A percentile compares a stretch with the other conserved stretches of the same genome.
Conservation (phyloP, 2,888 invertebrate genomes). For the Micoletzkya japonica region DNA sequence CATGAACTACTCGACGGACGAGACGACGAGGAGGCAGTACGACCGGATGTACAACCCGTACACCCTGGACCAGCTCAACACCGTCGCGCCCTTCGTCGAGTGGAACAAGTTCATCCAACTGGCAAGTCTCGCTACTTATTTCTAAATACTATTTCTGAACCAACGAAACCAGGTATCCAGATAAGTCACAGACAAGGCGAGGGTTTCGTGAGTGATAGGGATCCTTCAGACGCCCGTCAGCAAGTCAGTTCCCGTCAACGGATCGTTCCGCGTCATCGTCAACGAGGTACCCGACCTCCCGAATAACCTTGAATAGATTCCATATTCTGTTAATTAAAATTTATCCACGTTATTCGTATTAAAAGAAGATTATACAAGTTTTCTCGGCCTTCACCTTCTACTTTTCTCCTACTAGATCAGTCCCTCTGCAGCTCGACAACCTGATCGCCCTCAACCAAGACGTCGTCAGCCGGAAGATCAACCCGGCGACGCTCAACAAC, state of each 20-base stretch:
- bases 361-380: too few relatives aligned
- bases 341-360: too few relatives aligned
- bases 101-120: conserved; percentile 20
- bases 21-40: conserved; percentile 49
- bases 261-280: not conserved
- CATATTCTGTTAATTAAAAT: too few relatives aligned
- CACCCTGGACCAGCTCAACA: conserved; percentile 31
- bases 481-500: conserved; percentile 17
- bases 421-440: not conserved
- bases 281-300: conserved; percentile 1
- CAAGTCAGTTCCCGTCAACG: not conserved
- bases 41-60: conserved; percentile 48
- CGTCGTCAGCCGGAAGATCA: not conserved
- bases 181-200: too few relatives aligned
- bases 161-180: not conserved
- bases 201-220: too few relatives aligned
- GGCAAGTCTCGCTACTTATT: not conserved
- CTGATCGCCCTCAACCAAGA: not conserved
- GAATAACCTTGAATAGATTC: too few relatives aligned
- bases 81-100: conserved; percentile 34
- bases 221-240: not conserved
- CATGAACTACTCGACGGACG: conserved; percentile 40
- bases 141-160: not conserved
- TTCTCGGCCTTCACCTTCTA: too few relatives aligned
- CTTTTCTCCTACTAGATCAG: not conserved